Evolutionary conservation across 2,113 vertebrate species (phyloP), one percentile per base, ranked within the genome.

Genomic region (Camelus dromedarius): DNA sequence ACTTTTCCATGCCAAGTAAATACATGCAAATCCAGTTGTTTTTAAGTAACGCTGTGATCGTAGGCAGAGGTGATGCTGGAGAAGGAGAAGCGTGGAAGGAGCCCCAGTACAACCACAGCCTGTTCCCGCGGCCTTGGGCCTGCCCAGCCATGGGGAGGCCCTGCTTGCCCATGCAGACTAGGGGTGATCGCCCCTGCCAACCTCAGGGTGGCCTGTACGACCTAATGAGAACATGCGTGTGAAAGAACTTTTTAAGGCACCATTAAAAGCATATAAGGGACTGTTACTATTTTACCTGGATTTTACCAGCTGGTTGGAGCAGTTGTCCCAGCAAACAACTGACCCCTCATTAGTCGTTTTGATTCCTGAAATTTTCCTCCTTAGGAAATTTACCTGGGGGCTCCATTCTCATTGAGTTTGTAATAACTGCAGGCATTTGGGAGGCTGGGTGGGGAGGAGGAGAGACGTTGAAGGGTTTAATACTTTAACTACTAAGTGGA

Each of bases 261-360:
- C 56, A 35, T 62, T 69, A 19, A 69, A 48, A 79, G 38, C 28
- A 62, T 54, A n/a, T 58, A 77, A 81, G 26, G 50, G 48, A 35
- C 35, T 67, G 3, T 35, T 62, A 35, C 5, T 89, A 18, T 54
- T 77, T 38, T 84, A 54, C 64, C 58, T 79, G 1, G 38, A 30
- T 89, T 84, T 91, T 88, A 80, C 75, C 86, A 75, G 24, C 79
- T 80, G 58, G 15, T 54, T 83, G 62, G 75, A 67, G 38, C 69
- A 69, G 35, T 72, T 83, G 46, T 89, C 54, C 35, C 64, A 91
- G 73, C 76, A 84, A 77, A 79, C 76, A 93, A 19, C n/a, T 50
- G 64, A 50, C 30, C 73, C 22, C 10, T 95, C 35, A 48, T 0
- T 90, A 77, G 54, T 46, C 7, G 0, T 50, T 50, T 89, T 79